These are phyloP conservation scores for Hydrotaea diabolus DNA, from an alignment of 2,888 invertebrate species.

Conservation along the genomic window DNA sequence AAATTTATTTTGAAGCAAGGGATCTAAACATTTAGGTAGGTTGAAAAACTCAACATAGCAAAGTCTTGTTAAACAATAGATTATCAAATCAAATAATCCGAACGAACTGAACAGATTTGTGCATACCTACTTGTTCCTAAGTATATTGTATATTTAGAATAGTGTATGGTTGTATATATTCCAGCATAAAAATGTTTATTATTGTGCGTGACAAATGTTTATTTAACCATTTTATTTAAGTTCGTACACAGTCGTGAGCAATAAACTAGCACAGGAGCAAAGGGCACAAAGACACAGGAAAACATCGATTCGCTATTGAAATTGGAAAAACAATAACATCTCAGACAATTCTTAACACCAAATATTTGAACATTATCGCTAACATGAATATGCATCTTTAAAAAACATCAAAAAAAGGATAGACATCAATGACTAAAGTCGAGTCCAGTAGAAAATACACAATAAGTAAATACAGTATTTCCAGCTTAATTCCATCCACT, in stretches of 20 bases:
- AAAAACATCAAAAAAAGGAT: no score
- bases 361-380: no score
- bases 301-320: no score
- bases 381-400: no score
- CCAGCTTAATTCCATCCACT: no score
- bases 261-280: background rate
- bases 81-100: conserved; percentile 38
- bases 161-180: background rate
- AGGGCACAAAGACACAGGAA: no score
- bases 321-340: no score
- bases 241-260: background rate
- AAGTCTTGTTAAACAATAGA: conserved; percentile 12
- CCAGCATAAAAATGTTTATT: conserved; percentile 34
- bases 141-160: background rate
- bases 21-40: background rate
- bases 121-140: conserved; percentile 8
- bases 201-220: conserved; percentile 56
- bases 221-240: conserved; percentile 44
- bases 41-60: background rate
- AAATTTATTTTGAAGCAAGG: conserved; percentile 3
- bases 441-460: no score
- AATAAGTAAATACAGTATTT: no score
- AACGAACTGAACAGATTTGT: conserved; percentile 1
- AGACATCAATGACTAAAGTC: no score
- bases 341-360: no score